Percentiles rank a stretch among this genome's conserved stretches.
phyloP scores from a whole-genome alignment of 2,797 vertebrate species.

The Semotilus atromaculatus region DNA sequence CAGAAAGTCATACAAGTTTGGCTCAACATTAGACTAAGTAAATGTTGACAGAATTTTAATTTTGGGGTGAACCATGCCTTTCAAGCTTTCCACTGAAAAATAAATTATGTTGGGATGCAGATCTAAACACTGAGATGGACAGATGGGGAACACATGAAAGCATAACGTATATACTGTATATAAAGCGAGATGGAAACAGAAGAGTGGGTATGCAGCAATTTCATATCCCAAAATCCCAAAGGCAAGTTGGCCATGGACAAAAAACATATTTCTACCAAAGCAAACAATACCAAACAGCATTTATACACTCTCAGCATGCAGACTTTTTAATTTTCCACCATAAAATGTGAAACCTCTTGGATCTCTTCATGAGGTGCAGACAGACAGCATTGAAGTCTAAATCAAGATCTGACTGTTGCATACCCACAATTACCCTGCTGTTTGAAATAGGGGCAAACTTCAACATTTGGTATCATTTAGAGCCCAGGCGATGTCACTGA shows the following conservation, averaged over 20 bases:
- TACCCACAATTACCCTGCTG: constrained; percentile 60
- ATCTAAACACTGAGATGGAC: neutral
- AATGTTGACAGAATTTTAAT: neutral
- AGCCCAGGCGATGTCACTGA: constrained; percentile 57
- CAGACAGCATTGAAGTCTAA: constrained; percentile 62
- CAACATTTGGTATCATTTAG: constrained; percentile 65
- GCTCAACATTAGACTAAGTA: neutral
- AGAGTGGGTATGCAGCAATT: constrained; percentile 35
- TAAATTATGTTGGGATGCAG: neutral
- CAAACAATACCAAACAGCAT: constrained; percentile 61
- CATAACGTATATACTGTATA: neutral
- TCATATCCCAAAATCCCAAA: constrained; percentile 39
- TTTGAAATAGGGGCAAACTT: constrained; percentile 58
- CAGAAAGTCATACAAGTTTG: neutral
- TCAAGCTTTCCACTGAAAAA: neutral
- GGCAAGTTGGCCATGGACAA: constrained; percentile 43
- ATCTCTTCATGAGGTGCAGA: constrained; percentile 62
- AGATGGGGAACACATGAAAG: constrained; percentile 25
- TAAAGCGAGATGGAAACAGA: constrained; percentile 43
- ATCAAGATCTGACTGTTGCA: constrained; percentile 56
- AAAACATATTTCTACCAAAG: constrained; percentile 59
- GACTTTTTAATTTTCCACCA: constrained; percentile 62
- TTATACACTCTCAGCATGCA: constrained; percentile 56
- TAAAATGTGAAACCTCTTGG: constrained; percentile 55
- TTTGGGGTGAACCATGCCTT: neutral